A percentile compares a stretch with the other conserved stretches of the same genome.
These are phyloP conservation scores for Tetrax tetrax DNA, from an alignment of 2,113 vertebrate species.

Conservation along the genomic window DNA sequence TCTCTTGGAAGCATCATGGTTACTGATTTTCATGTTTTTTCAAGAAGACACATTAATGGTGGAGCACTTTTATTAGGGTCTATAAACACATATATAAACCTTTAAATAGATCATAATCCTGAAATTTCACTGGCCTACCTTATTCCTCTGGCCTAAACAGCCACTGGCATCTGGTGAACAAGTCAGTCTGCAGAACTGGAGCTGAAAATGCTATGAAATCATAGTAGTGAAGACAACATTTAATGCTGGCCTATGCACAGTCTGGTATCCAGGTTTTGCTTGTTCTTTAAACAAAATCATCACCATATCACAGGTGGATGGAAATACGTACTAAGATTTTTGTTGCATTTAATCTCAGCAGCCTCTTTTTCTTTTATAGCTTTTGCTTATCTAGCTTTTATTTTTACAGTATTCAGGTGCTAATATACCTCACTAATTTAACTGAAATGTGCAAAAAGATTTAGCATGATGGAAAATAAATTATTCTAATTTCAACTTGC, in stretches of 20 bases:
- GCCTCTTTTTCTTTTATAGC: not conserved
- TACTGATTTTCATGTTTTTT: not conserved
- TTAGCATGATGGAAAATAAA: not conserved
- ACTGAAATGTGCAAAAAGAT: not conserved
- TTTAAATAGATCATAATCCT: not conserved
- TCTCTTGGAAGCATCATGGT: not conserved
- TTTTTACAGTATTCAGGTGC: not conserved
- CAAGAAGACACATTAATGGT: not conserved
- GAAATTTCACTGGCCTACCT: not conserved
- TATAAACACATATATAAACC: not conserved
- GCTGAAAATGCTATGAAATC: not conserved
- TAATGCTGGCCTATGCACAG: not conserved
- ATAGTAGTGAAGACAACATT: not conserved
- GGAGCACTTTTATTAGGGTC: not conserved
- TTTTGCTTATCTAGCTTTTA: not conserved
- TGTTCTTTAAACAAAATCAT: not conserved
- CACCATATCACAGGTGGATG: fast-evolving
- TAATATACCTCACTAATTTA: not conserved
- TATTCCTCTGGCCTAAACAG: not conserved
- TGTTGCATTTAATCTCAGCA: not conserved
- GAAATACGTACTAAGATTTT: not conserved
- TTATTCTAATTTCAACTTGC: constrained; percentile 1
- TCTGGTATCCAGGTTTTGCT: not conserved
- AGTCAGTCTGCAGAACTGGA: not conserved
- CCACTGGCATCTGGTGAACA: not conserved